Evolutionary conservation across 2,113 vertebrate species (phyloP), one percentile per base, ranked within the genome.

Genomic region (Ranitomeya imitator): DNA sequence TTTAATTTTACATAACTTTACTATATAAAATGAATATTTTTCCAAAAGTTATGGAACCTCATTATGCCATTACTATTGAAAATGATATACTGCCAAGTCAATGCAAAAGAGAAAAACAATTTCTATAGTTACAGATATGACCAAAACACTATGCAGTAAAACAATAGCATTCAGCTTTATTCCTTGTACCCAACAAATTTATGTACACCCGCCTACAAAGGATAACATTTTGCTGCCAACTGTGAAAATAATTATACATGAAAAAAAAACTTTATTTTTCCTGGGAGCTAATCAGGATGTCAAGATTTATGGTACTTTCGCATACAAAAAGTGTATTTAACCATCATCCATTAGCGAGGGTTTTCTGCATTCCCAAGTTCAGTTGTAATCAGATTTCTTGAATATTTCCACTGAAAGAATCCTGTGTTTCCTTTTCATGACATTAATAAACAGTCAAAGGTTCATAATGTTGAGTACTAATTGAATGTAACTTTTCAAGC

Each of bases 401-500:
- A 71, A 87, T 89, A 78, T 61, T 76, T 45, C 14, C 86, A 86
- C 15, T 83, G 89, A 92, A 90, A 69, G 90, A 93, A 87, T 51
- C 89, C 19, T 88, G 81, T 88, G 90, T 90, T 94, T 87, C 73
- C 2, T 90, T 89, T 89, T 88, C 92, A 82, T 91, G 51, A 88
- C 78, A 90, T 77, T 92, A 93, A 93, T 92, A 92, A 91, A 90
- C 82, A 94, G 92, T 94, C 93, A 93, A 95, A 93, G 92, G 92
- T 93, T 93, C 95, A 93, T 85, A 94, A 96, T 96, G 96, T 94
- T 95, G 95, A 89, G 90, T 94, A 96, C 96, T 95, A 96, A 94
- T 90, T 93, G 93, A 96, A 95, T 95, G 92, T 93, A 93, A 93
- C 91, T 94, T 94, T 93, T 94, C 93, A 96, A 93, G 88, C 92